Conservation (phyloP, 2,113 vertebrate genomes). For the Cariama cristata region DNA sequence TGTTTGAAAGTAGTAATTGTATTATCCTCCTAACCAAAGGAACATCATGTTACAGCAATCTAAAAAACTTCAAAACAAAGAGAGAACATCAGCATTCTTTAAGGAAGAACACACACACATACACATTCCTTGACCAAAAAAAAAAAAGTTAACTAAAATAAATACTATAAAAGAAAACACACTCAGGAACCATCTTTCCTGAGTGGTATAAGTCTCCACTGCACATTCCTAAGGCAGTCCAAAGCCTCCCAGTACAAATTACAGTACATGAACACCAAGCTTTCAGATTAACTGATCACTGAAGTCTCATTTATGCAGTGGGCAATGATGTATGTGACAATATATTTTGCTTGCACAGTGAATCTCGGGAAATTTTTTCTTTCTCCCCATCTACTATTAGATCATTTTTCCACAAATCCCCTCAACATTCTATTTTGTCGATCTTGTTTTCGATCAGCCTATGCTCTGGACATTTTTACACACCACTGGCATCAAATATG, state of each 20-base stretch:
- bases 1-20: neutral
- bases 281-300: neutral
- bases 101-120: neutral
- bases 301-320: neutral
- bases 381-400: neutral
- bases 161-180: neutral
- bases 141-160: neutral
- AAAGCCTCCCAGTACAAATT: neutral
- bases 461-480: neutral
- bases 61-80: neutral
- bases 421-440: neutral
- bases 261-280: neutral
- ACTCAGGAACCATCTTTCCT: neutral
- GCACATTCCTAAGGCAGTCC: neutral
- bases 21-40: neutral
- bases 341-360: neutral
- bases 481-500: neutral
- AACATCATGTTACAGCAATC: neutral
- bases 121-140: neutral
- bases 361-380: neutral
- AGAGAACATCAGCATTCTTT: neutral
- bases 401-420: neutral
- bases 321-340: neutral
- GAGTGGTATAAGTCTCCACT: neutral
- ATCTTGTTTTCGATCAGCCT: neutral